Evolutionary conservation across 2,113 vertebrate species (phyloP).

Genomic region (Eidolon helvum): DNA sequence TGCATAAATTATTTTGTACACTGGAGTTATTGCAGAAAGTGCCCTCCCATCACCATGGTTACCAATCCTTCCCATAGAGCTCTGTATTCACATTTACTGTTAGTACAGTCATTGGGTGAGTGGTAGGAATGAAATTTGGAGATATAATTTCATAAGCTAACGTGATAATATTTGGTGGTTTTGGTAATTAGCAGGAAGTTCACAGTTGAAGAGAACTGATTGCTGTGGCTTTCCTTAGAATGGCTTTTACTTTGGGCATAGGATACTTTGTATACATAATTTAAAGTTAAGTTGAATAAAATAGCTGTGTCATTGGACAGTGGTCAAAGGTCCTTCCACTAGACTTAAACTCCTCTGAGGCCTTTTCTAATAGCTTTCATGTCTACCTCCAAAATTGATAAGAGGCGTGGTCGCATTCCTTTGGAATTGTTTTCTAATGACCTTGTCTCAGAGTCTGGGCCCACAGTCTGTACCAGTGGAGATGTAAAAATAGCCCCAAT

Average conservation of each 20-base stretch:
- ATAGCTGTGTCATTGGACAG: neutral
- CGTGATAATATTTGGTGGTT: neutral
- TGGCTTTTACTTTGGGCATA: neutral
- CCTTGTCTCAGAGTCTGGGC: neutral
- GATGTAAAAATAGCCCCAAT: neutral
- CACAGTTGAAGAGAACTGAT: neutral
- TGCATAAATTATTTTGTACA: constrained; percentile 76
- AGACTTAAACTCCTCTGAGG: neutral
- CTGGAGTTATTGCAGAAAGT: constrained; percentile 54
- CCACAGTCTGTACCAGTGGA: neutral
- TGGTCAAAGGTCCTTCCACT: neutral
- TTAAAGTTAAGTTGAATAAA: neutral
- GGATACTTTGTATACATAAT: neutral
- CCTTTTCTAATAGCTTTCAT: neutral
- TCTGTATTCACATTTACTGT: constrained; percentile 53
- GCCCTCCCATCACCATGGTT: constrained; percentile 72
- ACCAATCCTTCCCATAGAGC: constrained; percentile 53
- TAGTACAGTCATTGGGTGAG: constrained; percentile 52
- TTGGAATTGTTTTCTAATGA: neutral
- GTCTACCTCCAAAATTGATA: neutral
- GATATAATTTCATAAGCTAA: neutral
- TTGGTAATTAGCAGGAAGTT: constrained; percentile 3
- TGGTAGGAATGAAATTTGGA: neutral
- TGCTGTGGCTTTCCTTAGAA: neutral
- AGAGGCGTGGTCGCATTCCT: neutral